These are phyloP conservation scores for Acanthisitta chloris DNA, from an alignment of 2,113 vertebrate genomes.

Conservation along the genomic window DNA sequence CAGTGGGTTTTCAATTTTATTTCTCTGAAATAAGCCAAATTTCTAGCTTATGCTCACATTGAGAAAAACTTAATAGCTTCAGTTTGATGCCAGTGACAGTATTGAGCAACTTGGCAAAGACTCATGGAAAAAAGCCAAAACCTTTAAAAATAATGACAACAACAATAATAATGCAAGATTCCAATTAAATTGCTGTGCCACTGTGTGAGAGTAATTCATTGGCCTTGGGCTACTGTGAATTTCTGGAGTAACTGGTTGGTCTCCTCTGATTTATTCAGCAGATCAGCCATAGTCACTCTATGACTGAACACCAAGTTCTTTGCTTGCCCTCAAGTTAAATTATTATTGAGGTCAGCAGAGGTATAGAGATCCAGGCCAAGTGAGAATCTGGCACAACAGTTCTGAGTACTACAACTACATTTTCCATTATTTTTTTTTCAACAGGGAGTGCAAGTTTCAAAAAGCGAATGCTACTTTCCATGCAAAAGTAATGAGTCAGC, in stretches of 20 bases:
- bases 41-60: background rate
- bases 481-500: constrained; percentile 26
- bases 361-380: constrained; percentile 39
- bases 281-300: background rate
- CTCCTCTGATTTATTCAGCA: constrained; percentile 21
- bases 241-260: background rate
- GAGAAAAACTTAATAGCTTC: background rate
- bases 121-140: background rate
- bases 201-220: background rate
- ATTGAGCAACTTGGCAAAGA: constrained; percentile 19
- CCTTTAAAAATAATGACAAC: background rate
- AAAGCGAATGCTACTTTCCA: background rate
- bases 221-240: background rate
- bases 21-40: background rate
- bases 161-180: background rate
- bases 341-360: constrained; percentile 56
- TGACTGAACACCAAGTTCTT: constrained; percentile 39
- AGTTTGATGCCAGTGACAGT: background rate
- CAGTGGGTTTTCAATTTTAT: background rate
- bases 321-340: constrained; percentile 36
- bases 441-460: background rate
- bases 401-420: constrained; percentile 1
- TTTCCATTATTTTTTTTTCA: background rate
- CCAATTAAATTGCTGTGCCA: background rate
- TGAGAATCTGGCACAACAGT: constrained; percentile 11